These are phyloP conservation scores for Takifugu bimaculatus DNA, from an alignment of 2,113 vertebrate species.

Conservation along the genomic window DNA sequence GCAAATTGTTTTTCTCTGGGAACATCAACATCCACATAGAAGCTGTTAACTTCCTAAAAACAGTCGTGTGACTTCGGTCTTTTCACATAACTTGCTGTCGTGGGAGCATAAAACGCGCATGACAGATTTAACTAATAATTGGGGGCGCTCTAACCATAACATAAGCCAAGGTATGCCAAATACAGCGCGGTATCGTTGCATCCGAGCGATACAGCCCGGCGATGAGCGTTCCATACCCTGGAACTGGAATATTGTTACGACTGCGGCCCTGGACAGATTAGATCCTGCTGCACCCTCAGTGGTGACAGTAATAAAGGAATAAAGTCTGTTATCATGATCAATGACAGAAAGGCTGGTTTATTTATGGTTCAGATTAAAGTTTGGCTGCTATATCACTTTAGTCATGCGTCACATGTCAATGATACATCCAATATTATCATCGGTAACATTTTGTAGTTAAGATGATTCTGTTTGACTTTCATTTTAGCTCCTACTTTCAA, in stretches of 20 bases:
- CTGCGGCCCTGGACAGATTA: slow-evolving; percentile 6
- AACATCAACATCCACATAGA: slow-evolving; percentile 38
- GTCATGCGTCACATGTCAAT: too few relatives aligned
- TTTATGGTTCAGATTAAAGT: too few relatives aligned
- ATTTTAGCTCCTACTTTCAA: too few relatives aligned
- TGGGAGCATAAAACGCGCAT: slow-evolving; percentile 40
- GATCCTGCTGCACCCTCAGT: too few relatives aligned
- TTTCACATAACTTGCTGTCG: slow-evolving; percentile 59
- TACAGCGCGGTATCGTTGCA: slow-evolving; percentile 33
- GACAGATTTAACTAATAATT: slow-evolving; percentile 36
- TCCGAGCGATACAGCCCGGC: slow-evolving; percentile 7
- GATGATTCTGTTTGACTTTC: too few relatives aligned
- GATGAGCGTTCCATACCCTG: slow-evolving; percentile 22
- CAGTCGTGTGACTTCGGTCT: slow-evolving; percentile 28
- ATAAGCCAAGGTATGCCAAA: slow-evolving; percentile 55
- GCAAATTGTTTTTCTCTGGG: slow-evolving; percentile 38
- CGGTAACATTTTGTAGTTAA: too few relatives aligned
- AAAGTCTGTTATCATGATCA: neutral
- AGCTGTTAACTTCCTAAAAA: slow-evolving; percentile 25
- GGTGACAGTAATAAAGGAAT: too few relatives aligned
- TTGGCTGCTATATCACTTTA: too few relatives aligned
- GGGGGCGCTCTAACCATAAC: slow-evolving; percentile 53
- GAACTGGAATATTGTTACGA: slow-evolving; percentile 30
- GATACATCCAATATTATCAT: too few relatives aligned
- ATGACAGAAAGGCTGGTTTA: neutral